Evolutionary conservation across 2,888 invertebrate genomes (phyloP).

Genomic region (Lagria hirta): DNA sequence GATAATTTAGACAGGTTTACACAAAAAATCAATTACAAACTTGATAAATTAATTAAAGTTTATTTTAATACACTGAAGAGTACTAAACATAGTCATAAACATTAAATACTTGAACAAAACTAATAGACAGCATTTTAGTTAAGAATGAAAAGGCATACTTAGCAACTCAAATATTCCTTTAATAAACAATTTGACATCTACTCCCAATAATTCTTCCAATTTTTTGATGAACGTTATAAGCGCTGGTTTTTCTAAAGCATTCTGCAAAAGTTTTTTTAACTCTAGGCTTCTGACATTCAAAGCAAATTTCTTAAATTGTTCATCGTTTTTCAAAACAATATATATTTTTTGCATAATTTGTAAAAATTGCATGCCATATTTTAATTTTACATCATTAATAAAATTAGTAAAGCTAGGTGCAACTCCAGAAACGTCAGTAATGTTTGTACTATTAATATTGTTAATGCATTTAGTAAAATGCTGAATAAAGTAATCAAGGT

Average conservation of each 20-base stretch:
- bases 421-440: not conserved
- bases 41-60: too few species aligned
- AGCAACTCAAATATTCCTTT: too few species aligned
- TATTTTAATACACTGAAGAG: too few species aligned
- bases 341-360: too few species aligned
- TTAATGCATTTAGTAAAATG: slow-evolving; percentile 12
- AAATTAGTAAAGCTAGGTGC: slow-evolving; percentile 6
- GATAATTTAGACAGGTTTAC: too few species aligned
- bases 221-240: slow-evolving; percentile 25
- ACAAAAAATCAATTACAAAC: too few species aligned
- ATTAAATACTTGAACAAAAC: too few species aligned
- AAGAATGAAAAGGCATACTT: too few species aligned
- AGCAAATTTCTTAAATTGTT: not conserved
- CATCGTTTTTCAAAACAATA: too few species aligned
- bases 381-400: slow-evolving; percentile 6
- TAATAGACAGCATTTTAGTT: too few species aligned
- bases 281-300: slow-evolving; percentile 32
- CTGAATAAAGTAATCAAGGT: slow-evolving; percentile 27
- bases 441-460: slow-evolving; percentile 1
- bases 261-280: slow-evolving; percentile 32
- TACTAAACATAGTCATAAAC: too few species aligned
- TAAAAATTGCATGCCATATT: not conserved
- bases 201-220: slow-evolving; percentile 32
- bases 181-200: slow-evolving; percentile 34
- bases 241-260: slow-evolving; percentile 32